Base-by-base conservation (phyloP, 2,888 invertebrate species). In the Pandemis heparana region DNA sequence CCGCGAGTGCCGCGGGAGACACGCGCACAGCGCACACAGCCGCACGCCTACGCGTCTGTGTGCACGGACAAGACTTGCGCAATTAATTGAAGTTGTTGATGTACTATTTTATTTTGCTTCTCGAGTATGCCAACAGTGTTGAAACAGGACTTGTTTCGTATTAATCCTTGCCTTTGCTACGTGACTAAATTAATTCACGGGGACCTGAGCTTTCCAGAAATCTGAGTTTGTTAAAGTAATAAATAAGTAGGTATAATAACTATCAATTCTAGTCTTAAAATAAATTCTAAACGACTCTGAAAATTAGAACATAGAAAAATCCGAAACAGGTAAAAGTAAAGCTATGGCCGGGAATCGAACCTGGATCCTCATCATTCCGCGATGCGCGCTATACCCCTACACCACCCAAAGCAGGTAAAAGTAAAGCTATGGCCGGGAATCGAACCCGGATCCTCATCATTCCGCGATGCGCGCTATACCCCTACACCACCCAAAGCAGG, bases 61-160 rank as follows among this genome's bases (percentile, higher is more conserved):
- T 73, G 73, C 69, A 69, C 68, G 41, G 68, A 59, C 73, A 73
- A 73, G 68, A 73, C 75, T 71, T 71, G 71, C 75, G 75, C 75
- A 75, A 75, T 75, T 75, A 71, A 75, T 75, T 67, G 41, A 75
- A 71, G 66, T 75, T 71, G 67, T 59, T 75, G 67, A 67, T 71
- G 67, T 75, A 59, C 71, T 71, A 68, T 67, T 68, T 71, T 69
- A 68, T 73, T 73, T 73, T 59, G 32, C 62, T 59, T 69, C 59
- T 73, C 41, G 41, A 64, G 59, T 63, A 56, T 68, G 43, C 72
- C 16, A 48, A 18, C 61, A 32, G 67, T 72, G 67, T 72, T 63
- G 72, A 38, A 72, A 62, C 72, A 72, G 67, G 62, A 68, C 72
- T 72, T 72, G 72, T 72, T 72, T 67, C 62, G 67, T 72, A 72